Evolutionary conservation across 2,797 vertebrate genomes (phyloP).

Genomic region (Argya squamiceps): DNA sequence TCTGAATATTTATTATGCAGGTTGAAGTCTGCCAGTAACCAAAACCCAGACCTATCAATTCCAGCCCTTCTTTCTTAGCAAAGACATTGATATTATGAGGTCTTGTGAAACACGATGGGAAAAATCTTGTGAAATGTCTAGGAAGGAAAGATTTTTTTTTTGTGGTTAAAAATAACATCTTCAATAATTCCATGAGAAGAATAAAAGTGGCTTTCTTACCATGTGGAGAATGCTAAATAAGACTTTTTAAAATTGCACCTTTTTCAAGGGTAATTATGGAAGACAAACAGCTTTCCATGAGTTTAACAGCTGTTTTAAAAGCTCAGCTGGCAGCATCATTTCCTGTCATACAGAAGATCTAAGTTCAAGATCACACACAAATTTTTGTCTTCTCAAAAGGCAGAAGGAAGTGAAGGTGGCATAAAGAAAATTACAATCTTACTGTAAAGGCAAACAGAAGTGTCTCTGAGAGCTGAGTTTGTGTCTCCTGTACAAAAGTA

Average conservation of each 20-base stretch:
- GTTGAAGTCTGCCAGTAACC: not conserved
- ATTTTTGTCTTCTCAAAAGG: not conserved
- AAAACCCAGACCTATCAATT: not conserved
- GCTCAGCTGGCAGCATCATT: not conserved
- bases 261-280: not conserved
- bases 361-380: not conserved
- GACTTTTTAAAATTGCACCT: not conserved
- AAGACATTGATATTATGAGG: not conserved
- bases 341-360: not conserved
- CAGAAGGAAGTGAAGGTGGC: not conserved
- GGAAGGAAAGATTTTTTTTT: not conserved
- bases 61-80: not conserved
- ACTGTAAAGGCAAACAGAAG: not conserved
- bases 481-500: not conserved
- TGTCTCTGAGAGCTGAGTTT: not conserved
- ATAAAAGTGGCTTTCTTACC: not conserved
- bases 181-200: not conserved
- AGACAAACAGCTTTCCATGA: not conserved
- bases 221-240: not conserved
- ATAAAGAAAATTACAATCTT: not conserved
- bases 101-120: not conserved
- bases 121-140: not conserved
- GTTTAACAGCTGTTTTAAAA: constrained; percentile 16
- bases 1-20: not conserved
- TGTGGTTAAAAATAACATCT: not conserved